Evolutionary conservation across 2,113 vertebrate species (phyloP), one percentile per base, ranked within the genome.

Genomic region (Oplegnathus fasciatus): DNA sequence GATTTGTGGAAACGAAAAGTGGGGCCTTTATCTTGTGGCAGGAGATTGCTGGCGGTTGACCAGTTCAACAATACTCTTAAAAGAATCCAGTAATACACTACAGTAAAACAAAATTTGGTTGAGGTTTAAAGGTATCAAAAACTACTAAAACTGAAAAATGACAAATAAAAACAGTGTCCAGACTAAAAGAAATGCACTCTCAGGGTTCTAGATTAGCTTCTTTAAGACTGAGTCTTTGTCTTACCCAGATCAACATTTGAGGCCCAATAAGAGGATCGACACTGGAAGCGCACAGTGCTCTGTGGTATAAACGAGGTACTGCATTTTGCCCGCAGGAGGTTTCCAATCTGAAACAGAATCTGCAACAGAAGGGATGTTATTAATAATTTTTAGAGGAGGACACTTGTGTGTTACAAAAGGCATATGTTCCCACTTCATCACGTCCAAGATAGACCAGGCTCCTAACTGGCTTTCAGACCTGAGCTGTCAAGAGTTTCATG

Each of bases 271-370:
- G 91, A 82, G 9, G 94, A 92, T 30, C 90, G 94, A 75, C 94
- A 93, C 84, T 95, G 95, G 87, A 96, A 96, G 13, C 91, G 95
- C 8, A 94, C 86, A 17, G 88, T 82, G 83, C 91, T 94, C 84
- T 92, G 94, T 44, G 93, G 94, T 77, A 95, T 80, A 9, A 94
- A 94, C 6, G 91, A 91, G 62, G 90, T 82, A 66, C 90, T 95
- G 73, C 95, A 95, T 87, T 95, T 95, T 9, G 94, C 93, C 87
- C 85, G 84, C 72, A 95, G 92, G 78, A 95, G 94, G 77, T 94
- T 95, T 84, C 90, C 93, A 46, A 96, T 96, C 88, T 96, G 95
- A 90, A 93, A 94, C 72, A 93, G 83, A 73, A 96, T 95, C 95
- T 96, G 85, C 55, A 75, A 89, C 88, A 93, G 85, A 94, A 82